Evolutionary conservation across 2,797 vertebrate species (phyloP), one percentile per base, ranked within the genome.

Genomic region (Gallinago solitaria): DNA sequence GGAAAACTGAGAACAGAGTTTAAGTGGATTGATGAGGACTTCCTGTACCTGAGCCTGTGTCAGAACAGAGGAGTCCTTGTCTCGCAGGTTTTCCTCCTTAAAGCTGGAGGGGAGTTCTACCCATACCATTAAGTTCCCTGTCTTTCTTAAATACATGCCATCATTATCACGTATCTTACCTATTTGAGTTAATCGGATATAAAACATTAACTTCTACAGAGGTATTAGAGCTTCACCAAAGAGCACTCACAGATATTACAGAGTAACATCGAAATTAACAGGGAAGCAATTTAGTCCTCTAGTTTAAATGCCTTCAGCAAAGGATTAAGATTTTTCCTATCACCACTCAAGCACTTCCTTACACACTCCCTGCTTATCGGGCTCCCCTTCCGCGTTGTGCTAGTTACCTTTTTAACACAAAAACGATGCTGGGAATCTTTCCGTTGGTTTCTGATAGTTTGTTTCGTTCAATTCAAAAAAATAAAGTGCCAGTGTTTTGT

Each of bases 121-220:
- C 45, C 60, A 64, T 82, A 18, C 74, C 56, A 64, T 84, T 87
- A 77, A 90, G 93, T 96, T 96, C 60, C 48, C 51, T 43, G 45
- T 87, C 85, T 90, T 84, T 61, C 80, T 95, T 95, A 93, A 95
- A 91, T 71, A 80, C 57, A 43, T 59, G 75, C 56, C 71, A 82
- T 96, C 89, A 85, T 89, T 95, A 91, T 67, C 47, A 77, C 65
- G 20, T 89, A 92, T 88, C 90, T 96, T 86, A 89, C 23, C 74
- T 86, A 89, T 92, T 78, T 61, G 86, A 95, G 77, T 92, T 96
- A 96, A 96, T 94, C 33, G 24, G 76, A 89, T 79, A 96, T 80
- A 97, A 96, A 94, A 67, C 88, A 96, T 88, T 90, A 96, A 92
- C 73, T 97, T 93, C 59, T 84, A 78, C 70, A 78, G 43, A 89